Percentiles rank a stretch among this genome's conserved stretches.
Evolutionary conservation across 1,140 invertebrate species (phyloP).

Genomic region (Drosophila repletoides): DNA sequence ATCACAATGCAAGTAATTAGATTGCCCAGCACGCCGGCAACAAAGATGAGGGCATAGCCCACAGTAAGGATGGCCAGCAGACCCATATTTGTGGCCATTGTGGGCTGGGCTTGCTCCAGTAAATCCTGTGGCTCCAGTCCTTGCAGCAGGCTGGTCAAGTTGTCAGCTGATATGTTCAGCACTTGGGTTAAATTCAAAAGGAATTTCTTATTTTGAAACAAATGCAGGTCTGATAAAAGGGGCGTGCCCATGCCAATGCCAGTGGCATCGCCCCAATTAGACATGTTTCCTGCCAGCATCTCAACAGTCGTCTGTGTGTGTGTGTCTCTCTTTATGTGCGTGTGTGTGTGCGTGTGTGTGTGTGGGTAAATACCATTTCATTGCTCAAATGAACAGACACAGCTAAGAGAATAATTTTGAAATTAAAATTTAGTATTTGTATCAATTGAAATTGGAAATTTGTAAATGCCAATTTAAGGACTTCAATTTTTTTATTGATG

Average conservation of each 20-base stretch:
- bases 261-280: slow-evolving; percentile 16
- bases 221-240: slow-evolving; percentile 40
- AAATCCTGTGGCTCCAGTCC: slow-evolving; percentile 49
- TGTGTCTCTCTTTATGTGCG: not conserved
- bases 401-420: slow-evolving; percentile 5
- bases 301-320: slow-evolving; percentile 43
- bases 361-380: slow-evolving; percentile 24
- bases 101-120: slow-evolving; percentile 17
- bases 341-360: slow-evolving; percentile 11
- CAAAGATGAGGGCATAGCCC: slow-evolving; percentile 90
- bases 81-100: slow-evolving; percentile 67
- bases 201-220: slow-evolving; percentile 73
- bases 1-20: slow-evolving; percentile 94
- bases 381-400: not conserved
- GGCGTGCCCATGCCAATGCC: slow-evolving; percentile 12
- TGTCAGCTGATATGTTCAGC: slow-evolving; percentile 75
- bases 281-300: slow-evolving; percentile 56
- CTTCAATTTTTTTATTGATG: slow-evolving; percentile 22
- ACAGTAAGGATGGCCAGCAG: slow-evolving; percentile 85
- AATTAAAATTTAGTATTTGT: too few species aligned
- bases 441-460: not conserved
- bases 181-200: slow-evolving; percentile 75
- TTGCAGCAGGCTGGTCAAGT: slow-evolving; percentile 68
- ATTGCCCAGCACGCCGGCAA: slow-evolving; percentile 93
- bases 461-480: not conserved